phyloP scores from a whole-genome alignment of 2,113 vertebrate species.

The Lycocorax pyrrhopterus region DNA sequence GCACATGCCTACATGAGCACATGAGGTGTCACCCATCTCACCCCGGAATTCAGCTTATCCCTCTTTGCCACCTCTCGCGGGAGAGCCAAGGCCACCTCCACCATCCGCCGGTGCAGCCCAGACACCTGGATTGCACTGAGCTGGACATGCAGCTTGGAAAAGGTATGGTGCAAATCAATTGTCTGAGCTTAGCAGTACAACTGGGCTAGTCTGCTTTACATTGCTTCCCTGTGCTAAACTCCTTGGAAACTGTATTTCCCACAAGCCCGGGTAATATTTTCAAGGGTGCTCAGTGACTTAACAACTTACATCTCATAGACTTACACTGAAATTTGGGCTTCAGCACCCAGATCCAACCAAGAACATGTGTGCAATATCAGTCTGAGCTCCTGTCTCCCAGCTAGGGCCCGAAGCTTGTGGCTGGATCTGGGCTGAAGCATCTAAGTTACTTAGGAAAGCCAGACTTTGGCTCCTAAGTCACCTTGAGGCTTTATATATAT shows the following conservation, averaged over 20 bases:
- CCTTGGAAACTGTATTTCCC: not conserved
- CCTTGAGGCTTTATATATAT: not conserved
- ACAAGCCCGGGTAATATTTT: not conserved
- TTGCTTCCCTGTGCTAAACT: not conserved
- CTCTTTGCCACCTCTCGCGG: fast-evolving
- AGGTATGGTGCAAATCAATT: fast-evolving
- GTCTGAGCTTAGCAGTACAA: not conserved
- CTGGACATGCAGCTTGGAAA: not conserved
- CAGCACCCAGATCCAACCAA: not conserved
- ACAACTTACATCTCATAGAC: not conserved
- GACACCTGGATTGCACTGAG: not conserved
- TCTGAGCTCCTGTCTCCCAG: not conserved
- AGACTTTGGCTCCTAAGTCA: not conserved
- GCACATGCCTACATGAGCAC: not conserved
- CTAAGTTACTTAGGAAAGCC: not conserved
- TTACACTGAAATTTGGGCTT: not conserved
- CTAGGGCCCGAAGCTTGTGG: not conserved
- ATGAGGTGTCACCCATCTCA: not conserved
- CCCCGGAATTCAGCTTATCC: not conserved
- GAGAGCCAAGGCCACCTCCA: not conserved
- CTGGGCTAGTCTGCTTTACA: not conserved
- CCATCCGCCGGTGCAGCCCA: fast-evolving
- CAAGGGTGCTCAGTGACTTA: not conserved
- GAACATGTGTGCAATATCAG: not conserved
- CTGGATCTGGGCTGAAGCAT: not conserved